A percentile compares a stretch with the other conserved stretches of the same genome.
Conservation (phyloP, 2,888 invertebrate species). For the Plagodis pulveraria region DNA sequence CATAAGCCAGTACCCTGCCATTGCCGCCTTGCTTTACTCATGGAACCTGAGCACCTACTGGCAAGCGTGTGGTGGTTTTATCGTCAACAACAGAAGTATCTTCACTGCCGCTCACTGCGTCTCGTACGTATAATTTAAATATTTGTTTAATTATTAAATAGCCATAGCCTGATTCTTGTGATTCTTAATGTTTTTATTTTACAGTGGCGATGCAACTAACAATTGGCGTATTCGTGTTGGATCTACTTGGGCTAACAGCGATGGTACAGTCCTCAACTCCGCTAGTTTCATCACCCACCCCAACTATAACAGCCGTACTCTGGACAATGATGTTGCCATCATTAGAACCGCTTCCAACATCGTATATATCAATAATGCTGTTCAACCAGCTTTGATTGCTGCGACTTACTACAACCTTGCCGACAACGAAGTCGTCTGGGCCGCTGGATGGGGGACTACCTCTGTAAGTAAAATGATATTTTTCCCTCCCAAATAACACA, state of each 20-base stretch:
- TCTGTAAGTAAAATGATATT: slow-evolving; percentile 42
- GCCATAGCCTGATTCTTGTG: not conserved
- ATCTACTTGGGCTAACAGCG: slow-evolving; percentile 45
- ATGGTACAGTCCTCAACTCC: slow-evolving; percentile 32
- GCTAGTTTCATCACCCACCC: slow-evolving; percentile 14
- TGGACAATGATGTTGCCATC: slow-evolving; percentile 53
- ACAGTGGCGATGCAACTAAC: slow-evolving; percentile 8
- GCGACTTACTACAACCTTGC: slow-evolving; percentile 52
- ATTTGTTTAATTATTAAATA: not conserved
- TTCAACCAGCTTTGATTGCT: slow-evolving; percentile 48
- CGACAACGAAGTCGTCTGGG: slow-evolving; percentile 57
- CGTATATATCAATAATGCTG: slow-evolving; percentile 33
- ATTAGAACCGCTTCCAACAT: slow-evolving; percentile 42
- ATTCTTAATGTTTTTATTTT: not conserved
- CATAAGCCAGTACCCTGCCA: slow-evolving; percentile 44
- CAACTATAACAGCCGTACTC: slow-evolving; percentile 14
- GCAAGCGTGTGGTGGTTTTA: slow-evolving; percentile 48
- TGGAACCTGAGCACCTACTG: slow-evolving; percentile 31
- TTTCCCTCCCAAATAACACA: no score
- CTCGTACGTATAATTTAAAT: slow-evolving; percentile 34
- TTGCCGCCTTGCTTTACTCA: slow-evolving; percentile 43
- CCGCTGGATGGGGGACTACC: slow-evolving; percentile 61
- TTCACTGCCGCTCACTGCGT: slow-evolving; percentile 52
- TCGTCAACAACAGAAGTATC: slow-evolving; percentile 46
- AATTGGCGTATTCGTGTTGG: slow-evolving; percentile 44